These are phyloP conservation scores for Drosophila kokeensis DNA, from an alignment of 2,888 invertebrate genomes.

Conservation along the genomic window DNA sequence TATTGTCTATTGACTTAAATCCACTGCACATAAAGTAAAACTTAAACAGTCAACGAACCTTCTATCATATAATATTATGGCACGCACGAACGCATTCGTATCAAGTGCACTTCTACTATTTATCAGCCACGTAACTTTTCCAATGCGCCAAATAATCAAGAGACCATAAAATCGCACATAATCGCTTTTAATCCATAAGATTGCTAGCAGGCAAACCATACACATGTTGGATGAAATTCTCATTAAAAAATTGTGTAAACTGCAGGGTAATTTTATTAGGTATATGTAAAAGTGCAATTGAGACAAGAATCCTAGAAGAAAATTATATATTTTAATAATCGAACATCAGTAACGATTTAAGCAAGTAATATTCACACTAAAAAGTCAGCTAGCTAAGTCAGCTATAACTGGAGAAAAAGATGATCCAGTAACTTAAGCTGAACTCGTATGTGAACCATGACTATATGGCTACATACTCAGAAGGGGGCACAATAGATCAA, in stretches of 20 bases:
- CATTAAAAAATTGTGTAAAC: neutral
- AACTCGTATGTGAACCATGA: neutral
- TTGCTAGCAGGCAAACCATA: neutral
- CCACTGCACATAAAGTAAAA: constrained; percentile 30
- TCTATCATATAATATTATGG: constrained; percentile 40
- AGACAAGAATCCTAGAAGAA: neutral
- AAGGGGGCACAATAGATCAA: neutral
- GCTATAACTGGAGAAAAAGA: neutral
- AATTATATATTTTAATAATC: neutral
- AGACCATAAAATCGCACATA: constrained; percentile 64
- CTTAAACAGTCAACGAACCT: constrained; percentile 47
- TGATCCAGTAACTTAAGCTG: neutral
- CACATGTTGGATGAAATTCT: too few species aligned
- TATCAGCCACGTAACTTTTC: constrained; percentile 13
- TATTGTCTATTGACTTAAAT: constrained; percentile 11
- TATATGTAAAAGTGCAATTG: neutral
- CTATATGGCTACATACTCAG: neutral
- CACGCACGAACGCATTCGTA: constrained; percentile 58
- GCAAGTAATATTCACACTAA: neutral
- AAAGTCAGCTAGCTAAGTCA: neutral
- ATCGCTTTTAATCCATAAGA: neutral
- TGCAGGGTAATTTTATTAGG: too few species aligned
- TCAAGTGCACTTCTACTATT: constrained; percentile 38
- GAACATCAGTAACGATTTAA: neutral
- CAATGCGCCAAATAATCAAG: constrained; percentile 69